These are phyloP conservation scores for Folsomia candida DNA, from an alignment of 2,888 invertebrate genomes.

Conservation along the genomic window DNA sequence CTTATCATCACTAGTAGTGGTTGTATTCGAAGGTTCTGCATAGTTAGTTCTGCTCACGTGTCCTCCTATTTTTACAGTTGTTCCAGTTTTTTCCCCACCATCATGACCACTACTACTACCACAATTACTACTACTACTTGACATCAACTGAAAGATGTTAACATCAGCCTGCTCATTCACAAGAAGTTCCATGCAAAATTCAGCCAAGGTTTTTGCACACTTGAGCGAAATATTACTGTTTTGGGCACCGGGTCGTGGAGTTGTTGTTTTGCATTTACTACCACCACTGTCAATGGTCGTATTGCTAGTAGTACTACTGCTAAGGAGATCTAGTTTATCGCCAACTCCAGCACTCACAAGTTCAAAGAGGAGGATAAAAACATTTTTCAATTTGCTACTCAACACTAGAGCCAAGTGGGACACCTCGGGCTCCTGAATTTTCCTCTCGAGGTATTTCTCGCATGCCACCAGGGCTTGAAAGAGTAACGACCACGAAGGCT, in stretches of 20 bases:
- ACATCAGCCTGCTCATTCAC: conserved; percentile 15
- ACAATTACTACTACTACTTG: no score
- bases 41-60: not conserved
- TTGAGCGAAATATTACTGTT: not conserved
- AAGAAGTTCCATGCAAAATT: conserved; percentile 28
- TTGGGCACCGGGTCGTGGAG: no score
- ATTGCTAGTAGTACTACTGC: not conserved
- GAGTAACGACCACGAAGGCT: conserved; percentile 34
- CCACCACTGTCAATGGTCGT: not conserved
- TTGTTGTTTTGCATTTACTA: no score
- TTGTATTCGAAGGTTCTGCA: not conserved
- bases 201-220: not conserved
- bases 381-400: conserved; percentile 32
- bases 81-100: not conserved
- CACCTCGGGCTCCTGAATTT: conserved; percentile 36
- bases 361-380: conserved; percentile 33
- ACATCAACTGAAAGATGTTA: not conserved
- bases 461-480: conserved; percentile 37
- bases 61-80: not conserved
- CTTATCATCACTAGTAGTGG: not conserved
- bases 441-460: conserved; percentile 34
- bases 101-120: not conserved
- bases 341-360: conserved; percentile 31
- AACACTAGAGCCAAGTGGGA: conserved; percentile 23
- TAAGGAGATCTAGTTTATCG: conserved; percentile 8